These are phyloP conservation scores for Bombus picipes DNA, from an alignment of 1,140 invertebrate genomes.

Conservation along the genomic window DNA sequence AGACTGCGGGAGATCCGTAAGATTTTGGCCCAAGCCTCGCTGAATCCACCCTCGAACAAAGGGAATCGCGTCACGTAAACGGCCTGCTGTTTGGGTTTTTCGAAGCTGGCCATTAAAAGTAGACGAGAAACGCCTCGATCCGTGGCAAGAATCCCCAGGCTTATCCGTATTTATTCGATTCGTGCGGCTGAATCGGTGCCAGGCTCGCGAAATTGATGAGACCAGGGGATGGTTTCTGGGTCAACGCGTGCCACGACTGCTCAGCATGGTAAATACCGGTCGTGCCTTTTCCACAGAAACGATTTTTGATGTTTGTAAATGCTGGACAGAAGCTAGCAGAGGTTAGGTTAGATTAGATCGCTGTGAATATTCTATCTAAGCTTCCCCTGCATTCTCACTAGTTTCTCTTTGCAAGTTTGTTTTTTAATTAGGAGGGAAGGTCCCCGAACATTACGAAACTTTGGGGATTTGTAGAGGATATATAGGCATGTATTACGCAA, in stretches of 20 bases:
- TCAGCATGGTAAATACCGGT: background rate
- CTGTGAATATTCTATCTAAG: background rate
- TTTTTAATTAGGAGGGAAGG: no score
- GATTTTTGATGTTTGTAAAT: background rate
- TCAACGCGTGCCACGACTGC: conserved; percentile 26
- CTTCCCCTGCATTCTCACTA: no score
- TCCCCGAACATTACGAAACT: no score
- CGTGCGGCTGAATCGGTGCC: conserved; percentile 6
- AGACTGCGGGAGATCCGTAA: background rate
- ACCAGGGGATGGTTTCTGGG: conserved; percentile 3
- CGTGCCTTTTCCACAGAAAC: no score
- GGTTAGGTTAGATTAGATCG: background rate
- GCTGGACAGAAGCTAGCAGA: background rate
- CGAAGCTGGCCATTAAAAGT: background rate
- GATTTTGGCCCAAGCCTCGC: background rate
- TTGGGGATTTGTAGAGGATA: no score
- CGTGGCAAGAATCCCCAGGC: background rate
- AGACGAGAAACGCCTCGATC: background rate
- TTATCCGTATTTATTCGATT: conserved; percentile 24
- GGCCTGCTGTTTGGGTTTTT: background rate
- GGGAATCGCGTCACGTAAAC: background rate
- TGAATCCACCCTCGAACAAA: background rate
- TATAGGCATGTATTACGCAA: no score
- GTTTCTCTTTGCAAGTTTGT: no score
- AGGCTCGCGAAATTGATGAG: background rate